These are phyloP conservation scores for Parnassius smintheus DNA, from an alignment of 2,888 invertebrate species.

Conservation along the genomic window DNA sequence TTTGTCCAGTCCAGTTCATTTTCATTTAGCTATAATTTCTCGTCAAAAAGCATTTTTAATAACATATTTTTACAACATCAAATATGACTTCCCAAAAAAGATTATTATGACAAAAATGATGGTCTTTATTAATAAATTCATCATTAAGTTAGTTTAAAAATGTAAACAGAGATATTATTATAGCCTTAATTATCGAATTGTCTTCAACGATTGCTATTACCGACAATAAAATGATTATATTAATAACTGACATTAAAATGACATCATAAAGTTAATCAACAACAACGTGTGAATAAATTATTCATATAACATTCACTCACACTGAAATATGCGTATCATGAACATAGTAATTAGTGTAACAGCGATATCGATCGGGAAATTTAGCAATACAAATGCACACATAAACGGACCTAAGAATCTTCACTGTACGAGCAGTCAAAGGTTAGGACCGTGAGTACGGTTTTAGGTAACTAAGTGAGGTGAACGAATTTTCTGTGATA, in stretches of 20 bases:
- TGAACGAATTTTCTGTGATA: slow-evolving; percentile 73
- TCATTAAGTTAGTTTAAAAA: too few species aligned
- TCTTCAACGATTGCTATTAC: neutral
- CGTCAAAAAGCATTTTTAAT: too few species aligned
- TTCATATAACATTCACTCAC: slow-evolving; percentile 32
- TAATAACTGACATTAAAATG: neutral
- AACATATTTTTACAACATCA: too few species aligned
- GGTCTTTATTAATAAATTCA: too few species aligned
- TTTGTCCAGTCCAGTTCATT: too few species aligned
- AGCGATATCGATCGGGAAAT: slow-evolving; percentile 62
- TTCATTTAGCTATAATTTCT: too few species aligned
- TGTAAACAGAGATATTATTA: neutral
- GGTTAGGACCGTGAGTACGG: slow-evolving; percentile 69
- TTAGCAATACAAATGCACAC: slow-evolving; percentile 56
- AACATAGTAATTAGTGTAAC: slow-evolving; percentile 65
- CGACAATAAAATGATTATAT: neutral
- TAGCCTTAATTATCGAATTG: too few species aligned
- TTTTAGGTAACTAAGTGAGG: slow-evolving; percentile 58
- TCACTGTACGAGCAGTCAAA: slow-evolving; percentile 57
- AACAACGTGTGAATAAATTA: neutral
- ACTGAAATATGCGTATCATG: slow-evolving; percentile 27
- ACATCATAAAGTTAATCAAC: neutral
- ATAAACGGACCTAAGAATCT: slow-evolving; percentile 37
- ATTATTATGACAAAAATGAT: too few species aligned
- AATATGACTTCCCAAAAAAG: too few species aligned